These are phyloP conservation scores for Pachyramphus minor DNA, from an alignment of 2,113 vertebrate species.

Conservation along the genomic window DNA sequence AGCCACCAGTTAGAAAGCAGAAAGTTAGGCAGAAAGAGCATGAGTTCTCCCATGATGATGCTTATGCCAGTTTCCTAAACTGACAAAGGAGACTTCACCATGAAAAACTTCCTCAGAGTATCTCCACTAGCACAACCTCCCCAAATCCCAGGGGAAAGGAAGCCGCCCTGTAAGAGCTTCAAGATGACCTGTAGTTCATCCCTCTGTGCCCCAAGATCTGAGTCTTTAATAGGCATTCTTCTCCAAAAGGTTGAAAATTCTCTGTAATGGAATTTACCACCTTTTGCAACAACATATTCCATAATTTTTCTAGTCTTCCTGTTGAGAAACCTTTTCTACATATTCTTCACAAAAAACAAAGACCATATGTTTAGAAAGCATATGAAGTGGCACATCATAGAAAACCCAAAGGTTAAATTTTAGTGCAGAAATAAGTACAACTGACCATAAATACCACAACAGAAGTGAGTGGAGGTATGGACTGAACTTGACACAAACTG, in stretches of 20 bases:
- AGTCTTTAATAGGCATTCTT: neutral
- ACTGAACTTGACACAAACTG: neutral
- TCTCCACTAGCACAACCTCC: neutral
- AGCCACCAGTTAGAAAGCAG: neutral
- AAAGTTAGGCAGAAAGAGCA: neutral
- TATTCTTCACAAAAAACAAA: neutral
- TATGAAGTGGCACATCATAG: neutral
- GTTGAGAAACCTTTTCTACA: neutral
- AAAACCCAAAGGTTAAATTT: neutral
- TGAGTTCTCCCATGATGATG: neutral
- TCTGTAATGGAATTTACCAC: neutral
- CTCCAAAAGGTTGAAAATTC: neutral
- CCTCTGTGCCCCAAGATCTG: neutral
- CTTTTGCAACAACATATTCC: neutral
- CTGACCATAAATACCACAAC: neutral
- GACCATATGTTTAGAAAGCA: neutral
- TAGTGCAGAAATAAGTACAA: neutral
- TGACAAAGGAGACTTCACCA: neutral
- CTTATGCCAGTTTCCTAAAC: neutral
- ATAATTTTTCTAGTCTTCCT: neutral
- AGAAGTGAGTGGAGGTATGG: neutral
- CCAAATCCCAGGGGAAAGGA: neutral
- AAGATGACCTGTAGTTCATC: neutral
- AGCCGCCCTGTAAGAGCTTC: neutral
- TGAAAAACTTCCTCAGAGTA: neutral